These are phyloP conservation scores for Rhamnusium bicolor DNA, from an alignment of 2,888 invertebrate genomes.

Conservation along the genomic window DNA sequence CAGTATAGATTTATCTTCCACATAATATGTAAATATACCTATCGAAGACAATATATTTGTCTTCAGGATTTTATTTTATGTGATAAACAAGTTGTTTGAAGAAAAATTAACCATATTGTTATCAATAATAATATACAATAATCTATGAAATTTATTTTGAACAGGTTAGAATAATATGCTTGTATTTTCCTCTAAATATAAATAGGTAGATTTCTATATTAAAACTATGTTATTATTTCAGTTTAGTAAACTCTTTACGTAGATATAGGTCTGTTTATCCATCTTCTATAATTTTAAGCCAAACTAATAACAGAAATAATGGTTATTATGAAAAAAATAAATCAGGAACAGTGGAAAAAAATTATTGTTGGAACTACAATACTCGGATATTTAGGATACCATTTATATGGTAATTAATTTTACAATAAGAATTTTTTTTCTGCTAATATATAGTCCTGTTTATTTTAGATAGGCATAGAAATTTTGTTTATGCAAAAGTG, in stretches of 20 bases:
- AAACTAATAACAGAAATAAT: constrained; percentile 1
- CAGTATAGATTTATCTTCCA: no score
- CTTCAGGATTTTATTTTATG: no score
- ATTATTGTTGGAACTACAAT: constrained; percentile 42
- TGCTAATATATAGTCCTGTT: constrained; percentile 16
- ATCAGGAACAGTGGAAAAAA: constrained; percentile 13
- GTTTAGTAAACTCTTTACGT: neutral
- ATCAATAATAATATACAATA: no score
- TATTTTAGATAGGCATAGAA: constrained; percentile 36
- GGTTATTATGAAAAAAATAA: constrained; percentile 32
- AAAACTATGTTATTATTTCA: neutral
- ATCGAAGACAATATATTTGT: no score
- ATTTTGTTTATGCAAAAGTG: constrained; percentile 33
- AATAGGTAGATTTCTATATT: neutral
- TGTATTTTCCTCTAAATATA: no score
- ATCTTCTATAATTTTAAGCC: neutral
- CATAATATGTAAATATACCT: no score
- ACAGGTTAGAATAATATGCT: no score
- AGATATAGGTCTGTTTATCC: neutral
- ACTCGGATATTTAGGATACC: constrained; percentile 50
- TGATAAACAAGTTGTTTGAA: no score
- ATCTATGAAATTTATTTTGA: no score
- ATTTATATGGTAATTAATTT: constrained; percentile 52
- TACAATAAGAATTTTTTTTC: neutral
- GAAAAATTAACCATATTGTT: no score